Conservation (phyloP, 2,888 invertebrate genomes). For the Sepioteuthis lessoniana region DNA sequence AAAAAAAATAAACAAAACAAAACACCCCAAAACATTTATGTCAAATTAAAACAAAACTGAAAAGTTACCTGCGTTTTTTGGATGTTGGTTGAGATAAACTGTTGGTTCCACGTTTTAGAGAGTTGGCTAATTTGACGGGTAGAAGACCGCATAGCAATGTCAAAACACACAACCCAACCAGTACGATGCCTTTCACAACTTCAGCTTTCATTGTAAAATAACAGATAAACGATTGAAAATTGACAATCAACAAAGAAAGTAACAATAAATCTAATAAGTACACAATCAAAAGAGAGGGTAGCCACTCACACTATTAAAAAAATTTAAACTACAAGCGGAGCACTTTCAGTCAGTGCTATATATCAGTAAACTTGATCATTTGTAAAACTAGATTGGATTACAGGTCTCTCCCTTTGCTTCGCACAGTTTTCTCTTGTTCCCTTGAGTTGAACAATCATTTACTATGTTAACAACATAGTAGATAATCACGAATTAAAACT, state of each 20-base stretch:
- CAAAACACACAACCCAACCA: conserved; percentile 70
- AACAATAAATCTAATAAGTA: background rate
- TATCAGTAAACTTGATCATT: background rate
- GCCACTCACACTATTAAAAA: too few relatives aligned
- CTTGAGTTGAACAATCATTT: too few relatives aligned
- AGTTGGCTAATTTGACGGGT: conserved; percentile 71
- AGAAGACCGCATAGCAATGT: conserved; percentile 74
- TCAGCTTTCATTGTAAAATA: background rate
- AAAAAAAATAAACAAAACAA: too few relatives aligned
- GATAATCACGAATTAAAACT: background rate
- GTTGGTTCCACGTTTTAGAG: conserved; percentile 51
- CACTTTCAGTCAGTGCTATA: background rate
- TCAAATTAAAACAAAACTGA: background rate
- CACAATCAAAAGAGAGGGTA: background rate
- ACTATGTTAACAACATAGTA: background rate
- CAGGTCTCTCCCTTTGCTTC: background rate
- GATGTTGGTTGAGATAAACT: conserved; percentile 49
- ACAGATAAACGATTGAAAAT: background rate
- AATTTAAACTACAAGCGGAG: too few relatives aligned
- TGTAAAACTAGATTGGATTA: background rate
- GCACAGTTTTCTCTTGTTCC: background rate
- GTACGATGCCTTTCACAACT: conserved; percentile 72
- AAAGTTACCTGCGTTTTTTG: background rate
- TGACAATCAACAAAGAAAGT: background rate
- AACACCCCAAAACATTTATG: too few relatives aligned